A percentile compares a stretch with the other conserved stretches of the same genome.
phyloP scores from a whole-genome alignment of 2,797 vertebrate species.

The Hippocampus kuda region DNA sequence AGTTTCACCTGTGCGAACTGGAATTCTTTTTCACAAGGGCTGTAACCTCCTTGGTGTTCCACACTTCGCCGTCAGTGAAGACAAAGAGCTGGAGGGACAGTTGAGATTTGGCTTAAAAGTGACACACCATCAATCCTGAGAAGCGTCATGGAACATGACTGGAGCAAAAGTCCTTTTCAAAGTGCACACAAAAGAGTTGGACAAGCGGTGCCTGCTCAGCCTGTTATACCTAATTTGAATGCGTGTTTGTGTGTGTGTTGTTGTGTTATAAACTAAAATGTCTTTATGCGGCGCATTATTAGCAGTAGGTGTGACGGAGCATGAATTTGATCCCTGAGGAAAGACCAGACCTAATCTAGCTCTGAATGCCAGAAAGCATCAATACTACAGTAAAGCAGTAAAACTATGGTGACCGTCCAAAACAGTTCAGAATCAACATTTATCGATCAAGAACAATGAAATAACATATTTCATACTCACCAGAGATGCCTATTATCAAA shows the following conservation, averaged over 20 bases:
- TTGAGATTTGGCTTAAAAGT: background rate
- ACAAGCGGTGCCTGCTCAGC: background rate
- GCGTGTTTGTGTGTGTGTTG: background rate
- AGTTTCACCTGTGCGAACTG: slow-evolving; percentile 60
- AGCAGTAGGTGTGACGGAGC: background rate
- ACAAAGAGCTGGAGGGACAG: slow-evolving; percentile 60
- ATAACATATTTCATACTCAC: background rate
- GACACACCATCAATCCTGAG: background rate
- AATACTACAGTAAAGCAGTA: background rate
- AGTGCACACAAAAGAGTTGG: background rate
- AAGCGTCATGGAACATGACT: background rate
- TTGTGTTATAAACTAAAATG: background rate
- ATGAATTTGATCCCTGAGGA: background rate
- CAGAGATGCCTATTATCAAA: background rate
- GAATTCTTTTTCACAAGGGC: slow-evolving; percentile 55
- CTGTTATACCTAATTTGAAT: background rate
- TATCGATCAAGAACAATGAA: too few species aligned
- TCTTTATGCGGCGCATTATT: background rate
- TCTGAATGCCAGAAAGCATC: background rate
- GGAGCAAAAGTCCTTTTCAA: background rate
- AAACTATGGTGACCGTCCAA: too few species aligned
- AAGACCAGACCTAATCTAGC: background rate
- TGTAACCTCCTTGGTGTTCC: slow-evolving; percentile 56
- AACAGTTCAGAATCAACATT: too few species aligned
- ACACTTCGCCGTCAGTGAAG: slow-evolving; percentile 71